phyloP scores from a whole-genome alignment of 2,888 invertebrate species.

The Diadegma fenestrale region DNA sequence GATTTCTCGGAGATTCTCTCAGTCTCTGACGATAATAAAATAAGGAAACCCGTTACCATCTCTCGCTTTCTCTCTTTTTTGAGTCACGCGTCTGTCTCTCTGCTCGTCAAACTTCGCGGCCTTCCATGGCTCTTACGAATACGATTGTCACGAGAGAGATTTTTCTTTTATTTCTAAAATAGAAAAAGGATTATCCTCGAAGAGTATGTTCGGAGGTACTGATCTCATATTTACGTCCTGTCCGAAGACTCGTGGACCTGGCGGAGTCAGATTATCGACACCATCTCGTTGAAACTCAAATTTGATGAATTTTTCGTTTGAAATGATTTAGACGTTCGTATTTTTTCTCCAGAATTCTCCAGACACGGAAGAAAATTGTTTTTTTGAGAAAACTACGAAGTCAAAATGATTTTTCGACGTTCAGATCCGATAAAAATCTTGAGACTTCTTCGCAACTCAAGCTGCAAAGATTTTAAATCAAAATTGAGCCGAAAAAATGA shows the following conservation, averaged over 20 bases:
- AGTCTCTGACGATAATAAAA: slow-evolving; percentile 46
- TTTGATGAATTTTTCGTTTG: not conserved
- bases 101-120: not conserved
- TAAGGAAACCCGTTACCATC: slow-evolving; percentile 35
- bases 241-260: not conserved
- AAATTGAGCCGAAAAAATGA: not conserved
- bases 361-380: not conserved
- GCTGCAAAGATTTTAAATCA: not conserved
- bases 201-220: slow-evolving; percentile 65
- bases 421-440: no score
- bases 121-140: not conserved
- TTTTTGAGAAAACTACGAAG: not conserved
- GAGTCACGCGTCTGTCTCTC: slow-evolving; percentile 15
- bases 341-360: not conserved
- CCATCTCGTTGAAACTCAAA: not conserved
- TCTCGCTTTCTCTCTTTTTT: not conserved
- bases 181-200: slow-evolving; percentile 64
- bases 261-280: not conserved
- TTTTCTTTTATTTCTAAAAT: slow-evolving; percentile 52
- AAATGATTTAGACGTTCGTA: not conserved
- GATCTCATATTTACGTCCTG: slow-evolving; percentile 28
- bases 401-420: not conserved
- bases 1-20: slow-evolving; percentile 52
- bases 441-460: no score
- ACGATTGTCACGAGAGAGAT: slow-evolving; percentile 51